These are phyloP conservation scores for Pandemis corylana DNA, from an alignment of 2,888 invertebrate genomes.

Conservation along the genomic window DNA sequence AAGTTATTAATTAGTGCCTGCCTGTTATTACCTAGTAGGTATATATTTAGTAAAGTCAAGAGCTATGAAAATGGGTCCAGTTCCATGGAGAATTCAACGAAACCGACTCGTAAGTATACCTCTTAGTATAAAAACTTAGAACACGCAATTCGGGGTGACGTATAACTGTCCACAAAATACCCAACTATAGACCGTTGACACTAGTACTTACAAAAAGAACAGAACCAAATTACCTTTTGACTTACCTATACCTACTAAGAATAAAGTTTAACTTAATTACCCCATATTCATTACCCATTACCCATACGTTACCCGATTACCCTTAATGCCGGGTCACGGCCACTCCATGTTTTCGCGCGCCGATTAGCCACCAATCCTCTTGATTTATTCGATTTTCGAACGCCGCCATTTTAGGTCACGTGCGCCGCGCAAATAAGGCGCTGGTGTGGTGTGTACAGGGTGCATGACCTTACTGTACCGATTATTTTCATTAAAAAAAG, in stretches of 20 bases:
- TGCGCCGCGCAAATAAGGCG: slow-evolving; percentile 67
- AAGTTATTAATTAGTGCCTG: no score
- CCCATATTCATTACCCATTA: slow-evolving; percentile 22
- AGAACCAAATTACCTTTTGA: background rate
- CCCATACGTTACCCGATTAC: slow-evolving; percentile 29
- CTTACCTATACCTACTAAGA: background rate
- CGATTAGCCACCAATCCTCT: slow-evolving; percentile 80
- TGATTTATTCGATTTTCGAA: slow-evolving; percentile 77
- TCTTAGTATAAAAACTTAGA: no score
- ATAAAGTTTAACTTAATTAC: slow-evolving; percentile 3
- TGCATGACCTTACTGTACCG: slow-evolving; percentile 44
- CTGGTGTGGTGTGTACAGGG: slow-evolving; percentile 54
- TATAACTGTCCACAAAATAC: no score
- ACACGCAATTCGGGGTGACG: no score
- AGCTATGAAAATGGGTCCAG: no score
- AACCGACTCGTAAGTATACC: no score
- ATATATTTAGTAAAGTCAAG: no score
- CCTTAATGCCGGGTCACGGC: slow-evolving; percentile 36
- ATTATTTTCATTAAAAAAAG: background rate
- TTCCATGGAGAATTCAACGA: no score
- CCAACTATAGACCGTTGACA: no score
- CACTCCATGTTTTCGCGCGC: slow-evolving; percentile 25
- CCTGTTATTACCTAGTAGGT: no score
- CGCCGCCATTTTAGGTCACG: slow-evolving; percentile 78
- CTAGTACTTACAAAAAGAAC: background rate